Conservation (phyloP, 1,140 invertebrate species). For the Calycopis cecrops region DNA sequence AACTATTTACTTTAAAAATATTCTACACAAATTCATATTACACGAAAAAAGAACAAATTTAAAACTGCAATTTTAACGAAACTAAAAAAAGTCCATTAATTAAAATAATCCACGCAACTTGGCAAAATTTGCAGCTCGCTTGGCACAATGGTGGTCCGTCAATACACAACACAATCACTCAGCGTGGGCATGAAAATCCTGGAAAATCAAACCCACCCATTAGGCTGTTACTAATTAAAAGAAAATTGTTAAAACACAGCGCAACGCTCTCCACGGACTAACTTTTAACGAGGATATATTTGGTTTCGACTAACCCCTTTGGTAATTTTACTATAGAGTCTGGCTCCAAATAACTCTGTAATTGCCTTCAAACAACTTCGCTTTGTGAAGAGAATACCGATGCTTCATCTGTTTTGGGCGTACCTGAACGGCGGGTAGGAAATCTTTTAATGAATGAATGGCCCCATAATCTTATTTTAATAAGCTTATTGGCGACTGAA, state of each 20-base stretch:
- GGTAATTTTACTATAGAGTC: conserved; percentile 70
- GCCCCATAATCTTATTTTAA: background rate
- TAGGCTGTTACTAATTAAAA: conserved; percentile 70
- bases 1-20: no score
- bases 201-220: conserved; percentile 57
- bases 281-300: conserved; percentile 75
- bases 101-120: conserved; percentile 25
- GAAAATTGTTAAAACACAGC: conserved; percentile 72
- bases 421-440: conserved; percentile 16
- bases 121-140: conserved; percentile 21
- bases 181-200: conserved; percentile 37
- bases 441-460: conserved; percentile 6
- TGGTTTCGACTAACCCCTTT: conserved; percentile 70
- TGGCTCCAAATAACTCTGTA: conserved; percentile 72
- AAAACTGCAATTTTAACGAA: conserved; percentile 11
- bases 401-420: conserved; percentile 36
- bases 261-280: conserved; percentile 52
- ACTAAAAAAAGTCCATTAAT: conserved; percentile 18
- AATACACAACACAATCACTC: conserved; percentile 36
- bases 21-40: background rate
- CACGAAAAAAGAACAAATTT: background rate
- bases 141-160: conserved; percentile 33
- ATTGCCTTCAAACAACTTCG: conserved; percentile 71
- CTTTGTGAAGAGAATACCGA: conserved; percentile 54
- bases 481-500: no score